Evolutionary conservation across 2,113 vertebrate species (phyloP).

Genomic region (human): DNA sequence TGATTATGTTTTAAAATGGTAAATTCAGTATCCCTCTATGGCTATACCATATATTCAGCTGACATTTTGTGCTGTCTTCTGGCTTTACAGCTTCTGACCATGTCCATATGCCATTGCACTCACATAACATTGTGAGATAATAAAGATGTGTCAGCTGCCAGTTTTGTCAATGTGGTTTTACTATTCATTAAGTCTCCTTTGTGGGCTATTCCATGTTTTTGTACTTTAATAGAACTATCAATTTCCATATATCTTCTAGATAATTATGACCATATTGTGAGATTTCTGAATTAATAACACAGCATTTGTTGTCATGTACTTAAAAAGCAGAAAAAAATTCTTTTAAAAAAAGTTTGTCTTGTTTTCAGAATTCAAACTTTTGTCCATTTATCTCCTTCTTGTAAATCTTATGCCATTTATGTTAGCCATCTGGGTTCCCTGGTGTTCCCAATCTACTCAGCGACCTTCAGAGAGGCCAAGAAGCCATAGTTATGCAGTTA

Average conservation of each 20-base stretch:
- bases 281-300: neutral
- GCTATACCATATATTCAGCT: neutral
- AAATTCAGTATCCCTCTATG: neutral
- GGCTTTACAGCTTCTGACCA: neutral
- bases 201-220: neutral
- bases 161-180: conserved; percentile 29
- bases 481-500: neutral
- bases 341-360: neutral
- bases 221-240: neutral
- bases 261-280: neutral
- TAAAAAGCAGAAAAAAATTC: neutral
- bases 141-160: conserved; percentile 30
- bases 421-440: neutral
- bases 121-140: conserved; percentile 12
- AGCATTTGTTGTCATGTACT: conserved; percentile 1
- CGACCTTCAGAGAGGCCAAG: conserved; percentile 31
- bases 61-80: neutral
- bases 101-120: neutral
- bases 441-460: neutral
- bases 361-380: conserved; percentile 37
- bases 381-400: neutral
- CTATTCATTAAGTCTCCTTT: conserved; percentile 59
- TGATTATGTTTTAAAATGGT: neutral
- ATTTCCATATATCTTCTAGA: neutral
- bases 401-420: neutral